Evolutionary conservation across 2,797 vertebrate genomes (phyloP), one percentile per base, ranked within the genome.

Genomic region (Urocyon cinereoargenteus): DNA sequence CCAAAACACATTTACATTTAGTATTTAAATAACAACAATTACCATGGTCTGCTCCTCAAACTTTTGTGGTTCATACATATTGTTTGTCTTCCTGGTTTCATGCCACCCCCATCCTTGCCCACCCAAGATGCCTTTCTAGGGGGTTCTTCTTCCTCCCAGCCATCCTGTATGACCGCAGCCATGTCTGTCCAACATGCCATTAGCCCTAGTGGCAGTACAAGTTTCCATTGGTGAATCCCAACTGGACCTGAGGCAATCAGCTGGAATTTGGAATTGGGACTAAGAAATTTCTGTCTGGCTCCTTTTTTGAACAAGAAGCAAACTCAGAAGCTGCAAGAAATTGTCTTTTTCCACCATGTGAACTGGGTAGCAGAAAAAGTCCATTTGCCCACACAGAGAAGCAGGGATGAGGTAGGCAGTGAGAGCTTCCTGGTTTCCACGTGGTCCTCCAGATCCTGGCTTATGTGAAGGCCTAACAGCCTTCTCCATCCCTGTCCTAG

Each of bases 271-370:
- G 77, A 68, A 62, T 0, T 26, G 78, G 15, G 75, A 82, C 8
- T 16, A 68, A 94, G 72, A 88, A 45, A 96, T 53, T 81, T 92
- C 82, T 79, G 16, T 73, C 5, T 64, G 28, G 22, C 16, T 51
- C 34, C 18, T 93, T 77, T 83, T 91, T 24, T 73, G 84, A 96
- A 72, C 6, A 51, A 73, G 57, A 72, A 6, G 26, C 66, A 72
- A 86, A 81, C 64, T 28, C 53, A 40, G 59, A 97, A 77, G 64
- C 64, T 61, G 45, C 12, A 49, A 51, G 40, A 62, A 86, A 79
- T 6, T 68, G 16, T 68, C 61, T 21, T n/a, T 82, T 88, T 59
- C 57, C 4, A 57, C 81, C 45, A 45, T 2, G 24, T 24, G 53
- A 28, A 49, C 15, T 6, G 21, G 14, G 73, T 11, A 49, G 62